These are phyloP conservation scores for Zaprionus africanus DNA, from an alignment of 1,140 invertebrate genomes.

Conservation along the genomic window DNA sequence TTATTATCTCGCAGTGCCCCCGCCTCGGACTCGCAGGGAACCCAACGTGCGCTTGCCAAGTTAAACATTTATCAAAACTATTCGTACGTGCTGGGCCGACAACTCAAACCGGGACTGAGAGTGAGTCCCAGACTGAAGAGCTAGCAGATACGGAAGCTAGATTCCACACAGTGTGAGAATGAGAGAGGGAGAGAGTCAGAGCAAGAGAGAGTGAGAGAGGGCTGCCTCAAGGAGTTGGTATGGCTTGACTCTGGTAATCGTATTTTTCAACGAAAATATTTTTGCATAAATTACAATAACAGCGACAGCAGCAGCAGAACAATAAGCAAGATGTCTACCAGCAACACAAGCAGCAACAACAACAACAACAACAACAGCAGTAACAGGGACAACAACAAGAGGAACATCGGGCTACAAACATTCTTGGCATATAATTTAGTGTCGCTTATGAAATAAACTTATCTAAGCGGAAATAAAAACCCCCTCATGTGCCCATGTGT, in stretches of 20 bases:
- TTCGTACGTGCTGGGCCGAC: slow-evolving; percentile 51
- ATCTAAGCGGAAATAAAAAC: slow-evolving; percentile 82
- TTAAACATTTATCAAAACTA: slow-evolving; percentile 61
- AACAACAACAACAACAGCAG: slow-evolving; percentile 38
- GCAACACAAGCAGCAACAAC: slow-evolving; percentile 49
- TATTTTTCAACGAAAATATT: slow-evolving; percentile 79
- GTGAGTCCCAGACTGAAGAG: not conserved
- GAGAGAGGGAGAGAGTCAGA: not conserved
- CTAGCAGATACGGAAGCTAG: slow-evolving; percentile 18
- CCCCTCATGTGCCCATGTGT: slow-evolving; percentile 25
- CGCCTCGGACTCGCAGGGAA: not conserved
- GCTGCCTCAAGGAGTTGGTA: slow-evolving; percentile 41
- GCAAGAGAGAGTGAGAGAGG: slow-evolving; percentile 3
- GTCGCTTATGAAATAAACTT: slow-evolving; percentile 83
- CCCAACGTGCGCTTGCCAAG: slow-evolving; percentile 44
- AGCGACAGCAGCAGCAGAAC: slow-evolving; percentile 59
- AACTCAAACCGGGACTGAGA: slow-evolving; percentile 11
- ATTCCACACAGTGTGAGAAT: not conserved
- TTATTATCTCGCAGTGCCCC: slow-evolving; percentile 59
- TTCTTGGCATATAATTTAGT: slow-evolving; percentile 81
- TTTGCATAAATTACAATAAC: slow-evolving; percentile 82
- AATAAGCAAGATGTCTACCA: slow-evolving; percentile 81
- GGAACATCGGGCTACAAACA: slow-evolving; percentile 27
- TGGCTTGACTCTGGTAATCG: slow-evolving; percentile 38
- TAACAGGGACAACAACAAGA: slow-evolving; percentile 21